phyloP scores from a whole-genome alignment of 2,888 invertebrate genomes.

The Yponomeuta malinellus region DNA sequence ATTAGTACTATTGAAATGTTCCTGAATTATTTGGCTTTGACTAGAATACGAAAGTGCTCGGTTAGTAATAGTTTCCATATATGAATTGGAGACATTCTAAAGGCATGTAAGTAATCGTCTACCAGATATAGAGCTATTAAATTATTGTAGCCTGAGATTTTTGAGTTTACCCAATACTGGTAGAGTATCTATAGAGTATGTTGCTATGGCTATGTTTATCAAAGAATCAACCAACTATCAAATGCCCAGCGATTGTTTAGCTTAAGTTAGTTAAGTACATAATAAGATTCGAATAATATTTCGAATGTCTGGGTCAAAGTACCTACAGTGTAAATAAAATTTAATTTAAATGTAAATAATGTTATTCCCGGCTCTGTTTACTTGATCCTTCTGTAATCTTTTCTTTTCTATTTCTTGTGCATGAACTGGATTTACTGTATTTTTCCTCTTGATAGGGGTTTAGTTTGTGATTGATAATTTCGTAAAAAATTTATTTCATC shows the following conservation, averaged over 20 bases:
- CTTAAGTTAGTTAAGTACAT: slow-evolving; percentile 8
- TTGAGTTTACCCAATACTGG: not conserved
- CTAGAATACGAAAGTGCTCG: not conserved
- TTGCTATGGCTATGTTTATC: slow-evolving; percentile 7
- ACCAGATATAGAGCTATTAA: not conserved
- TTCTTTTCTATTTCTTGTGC: not conserved
- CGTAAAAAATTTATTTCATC: not conserved
- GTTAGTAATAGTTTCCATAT: not conserved
- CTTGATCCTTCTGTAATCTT: not conserved
- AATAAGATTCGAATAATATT: not conserved
- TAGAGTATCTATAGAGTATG: not conserved
- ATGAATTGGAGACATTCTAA: not conserved
- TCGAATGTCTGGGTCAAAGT: slow-evolving; percentile 1
- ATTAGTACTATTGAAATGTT: not conserved
- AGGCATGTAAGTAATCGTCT: not conserved
- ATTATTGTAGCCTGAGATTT: not conserved
- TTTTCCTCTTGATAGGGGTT: not conserved
- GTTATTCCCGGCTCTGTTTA: not conserved
- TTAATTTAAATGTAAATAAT: not conserved
- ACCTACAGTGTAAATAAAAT: not conserved
- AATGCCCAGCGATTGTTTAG: slow-evolving; percentile 4
- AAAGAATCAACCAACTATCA: not conserved
- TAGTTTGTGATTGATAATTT: not conserved
- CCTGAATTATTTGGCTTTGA: not conserved
- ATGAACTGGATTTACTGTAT: not conserved